Base-by-base conservation (phyloP, 2,888 invertebrate species). In the Hymenopus coronatus region DNA sequence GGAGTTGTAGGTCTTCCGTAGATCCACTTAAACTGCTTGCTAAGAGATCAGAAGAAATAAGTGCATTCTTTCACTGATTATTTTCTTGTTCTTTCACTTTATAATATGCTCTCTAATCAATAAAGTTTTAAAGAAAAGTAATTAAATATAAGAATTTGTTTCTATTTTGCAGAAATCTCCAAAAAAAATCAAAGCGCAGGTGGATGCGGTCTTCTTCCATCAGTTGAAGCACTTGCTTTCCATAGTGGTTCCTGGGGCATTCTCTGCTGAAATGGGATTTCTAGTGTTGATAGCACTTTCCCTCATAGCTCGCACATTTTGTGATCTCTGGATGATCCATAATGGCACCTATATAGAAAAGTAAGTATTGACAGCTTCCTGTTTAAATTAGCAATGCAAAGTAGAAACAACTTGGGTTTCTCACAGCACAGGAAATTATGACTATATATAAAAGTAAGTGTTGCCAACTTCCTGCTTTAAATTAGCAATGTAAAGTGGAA, bases 251-350 rank as follows among this genome's bases (percentile, higher is more conserved):
- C 98, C 98, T 7, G 96, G 97, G 84, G 93, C 97, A 91, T 95
- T 96, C 93, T 95, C 96, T 20, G 94, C 96, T 89, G 98, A 98
- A 93, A 95, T 95, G 91, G 97, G 96, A 8, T 87, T 87, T 95
- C 96, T 90, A 94, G 98, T 92, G 90, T 95, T 20, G 83, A 95
- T 99, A 30, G 96, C 97, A 3, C 95, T 99, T 91, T 99, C 99
- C 0, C 95, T 98, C 91, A 95, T 99, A 28, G 96, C 97, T 2
- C 95, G 99, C 91, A 99, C 99, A 0, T 95, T 98, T 91, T 99
- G 99, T 92, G 99, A 99, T 93, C 95, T 99, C 88, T 99, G 99
- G 98, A 96, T 99, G 94, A 99, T 99, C 91, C 97, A 98, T 92
- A 98, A 97, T 93, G 97, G 98, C 20, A 99, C 99, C 2, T 95